Percentiles rank a stretch among this genome's conserved stretches.
phyloP scores from a whole-genome alignment of 2,113 vertebrate species.

The Abramis brama region DNA sequence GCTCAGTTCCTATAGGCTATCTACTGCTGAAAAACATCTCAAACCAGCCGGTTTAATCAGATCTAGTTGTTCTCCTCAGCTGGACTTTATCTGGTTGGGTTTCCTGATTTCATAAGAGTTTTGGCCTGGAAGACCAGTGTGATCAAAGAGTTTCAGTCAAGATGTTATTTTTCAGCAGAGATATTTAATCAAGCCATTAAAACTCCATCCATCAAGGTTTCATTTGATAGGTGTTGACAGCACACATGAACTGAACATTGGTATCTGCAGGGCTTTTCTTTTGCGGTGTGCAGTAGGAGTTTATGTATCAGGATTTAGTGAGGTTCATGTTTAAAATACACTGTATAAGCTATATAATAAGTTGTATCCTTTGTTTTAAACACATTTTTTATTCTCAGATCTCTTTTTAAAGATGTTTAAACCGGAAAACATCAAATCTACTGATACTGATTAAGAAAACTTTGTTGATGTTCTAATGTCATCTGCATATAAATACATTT shows the following conservation, averaged over 20 bases:
- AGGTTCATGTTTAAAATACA: background rate
- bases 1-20: background rate
- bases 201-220: background rate
- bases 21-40: background rate
- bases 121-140: too few species aligned
- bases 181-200: too few species aligned
- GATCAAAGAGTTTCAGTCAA: too few species aligned
- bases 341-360: background rate
- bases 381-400: background rate
- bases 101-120: too few species aligned
- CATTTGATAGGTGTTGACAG: constrained; percentile 30
- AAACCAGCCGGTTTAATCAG: background rate
- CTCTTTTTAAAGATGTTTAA: too few species aligned
- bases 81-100: too few species aligned
- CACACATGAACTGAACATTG: constrained; percentile 13
- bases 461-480: too few species aligned
- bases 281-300: background rate
- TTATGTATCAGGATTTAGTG: background rate
- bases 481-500: background rate
- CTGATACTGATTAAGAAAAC: too few species aligned
- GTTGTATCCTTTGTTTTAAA: background rate
- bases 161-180: too few species aligned
- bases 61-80: background rate
- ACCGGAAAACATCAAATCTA: too few species aligned
- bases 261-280: constrained; percentile 5